Conservation (phyloP, 2,888 invertebrate genomes). For the Lycia hirtaria region DNA sequence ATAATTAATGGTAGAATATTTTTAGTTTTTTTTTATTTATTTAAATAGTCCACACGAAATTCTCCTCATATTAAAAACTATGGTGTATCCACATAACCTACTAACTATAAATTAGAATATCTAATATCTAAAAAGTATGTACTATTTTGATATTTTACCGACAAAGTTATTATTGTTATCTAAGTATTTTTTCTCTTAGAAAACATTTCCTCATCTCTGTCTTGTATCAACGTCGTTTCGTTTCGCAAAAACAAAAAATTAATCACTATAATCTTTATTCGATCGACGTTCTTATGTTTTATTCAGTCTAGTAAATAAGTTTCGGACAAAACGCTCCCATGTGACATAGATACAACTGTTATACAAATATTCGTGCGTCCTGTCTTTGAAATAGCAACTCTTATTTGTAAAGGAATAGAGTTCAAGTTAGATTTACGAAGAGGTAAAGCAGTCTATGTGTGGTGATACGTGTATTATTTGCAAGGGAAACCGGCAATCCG, state of each 20-base stretch:
- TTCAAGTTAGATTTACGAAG: constrained; percentile 5
- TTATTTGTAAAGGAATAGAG: constrained; percentile 4
- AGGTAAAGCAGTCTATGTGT: neutral
- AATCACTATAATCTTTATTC: constrained; percentile 48
- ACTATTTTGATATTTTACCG: neutral
- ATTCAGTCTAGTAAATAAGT: constrained; percentile 81
- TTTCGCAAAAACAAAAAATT: constrained; percentile 24
- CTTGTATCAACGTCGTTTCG: neutral
- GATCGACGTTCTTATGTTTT: constrained; percentile 74
- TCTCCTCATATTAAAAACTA: no score
- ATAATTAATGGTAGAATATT: no score
- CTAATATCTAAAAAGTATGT: no score
- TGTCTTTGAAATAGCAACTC: neutral
- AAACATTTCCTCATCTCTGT: neutral
- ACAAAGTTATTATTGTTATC: neutral
- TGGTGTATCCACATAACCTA: no score
- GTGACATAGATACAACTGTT: constrained; percentile 78
- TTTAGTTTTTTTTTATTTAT: no score
- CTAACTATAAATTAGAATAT: no score
- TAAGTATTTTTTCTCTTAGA: neutral
- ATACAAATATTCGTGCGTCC: constrained; percentile 49
- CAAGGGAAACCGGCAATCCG: constrained; percentile 80
- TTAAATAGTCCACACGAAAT: no score
- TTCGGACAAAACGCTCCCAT: constrained; percentile 83
- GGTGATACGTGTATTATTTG: constrained; percentile 67